Evolutionary conservation across 2,113 vertebrate species (phyloP), one percentile per base, ranked within the genome.

Genomic region (Cryptotis parvus): DNA sequence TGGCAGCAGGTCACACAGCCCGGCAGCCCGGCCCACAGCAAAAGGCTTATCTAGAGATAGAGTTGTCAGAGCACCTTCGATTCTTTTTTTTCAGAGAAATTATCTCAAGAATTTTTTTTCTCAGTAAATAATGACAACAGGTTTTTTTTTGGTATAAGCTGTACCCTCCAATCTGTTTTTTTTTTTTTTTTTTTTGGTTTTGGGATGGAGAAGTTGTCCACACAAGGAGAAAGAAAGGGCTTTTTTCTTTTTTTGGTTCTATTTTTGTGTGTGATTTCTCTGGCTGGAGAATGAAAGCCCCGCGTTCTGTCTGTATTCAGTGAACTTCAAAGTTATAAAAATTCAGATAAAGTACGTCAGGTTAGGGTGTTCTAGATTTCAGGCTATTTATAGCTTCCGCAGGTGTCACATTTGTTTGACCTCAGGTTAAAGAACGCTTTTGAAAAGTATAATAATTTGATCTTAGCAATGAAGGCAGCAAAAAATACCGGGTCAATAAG

Each of bases 391-490:
- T 94, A 92, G 94, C 74, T 92, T 97, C 49, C 88, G 94, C 78
- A 86, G 87, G 92, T 77, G 83, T 92, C 95, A 92, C 33, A 93
- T 97, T 97, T 9, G 75, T 92, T 94, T 95, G 68, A 95, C 96
- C 49, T 89, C 72, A 20, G 3, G 91, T 93, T 94, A 95, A 93
- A 95, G 14, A 93, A 94, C 84, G 77, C 92, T 95, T 97, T 95
- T 97, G 94, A 96, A 52, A 83, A 96, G 83, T 3, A 0, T 93
- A 94, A 96, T 35, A 90, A 93, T 97, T 92, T 89, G 74, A 97
- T 96, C 55, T 92, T 81, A 89, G 76, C 74, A 96, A 95, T 81
- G 91, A 89, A 68, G 83, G 89, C 45, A 92, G 84, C 70, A 94
- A 94, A 97, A n/a, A 94, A 90, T 92, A 93, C 85, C 72, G 65